These are phyloP conservation scores for Tinea semifulvella DNA, from an alignment of 2,888 invertebrate genomes.

Conservation along the genomic window DNA sequence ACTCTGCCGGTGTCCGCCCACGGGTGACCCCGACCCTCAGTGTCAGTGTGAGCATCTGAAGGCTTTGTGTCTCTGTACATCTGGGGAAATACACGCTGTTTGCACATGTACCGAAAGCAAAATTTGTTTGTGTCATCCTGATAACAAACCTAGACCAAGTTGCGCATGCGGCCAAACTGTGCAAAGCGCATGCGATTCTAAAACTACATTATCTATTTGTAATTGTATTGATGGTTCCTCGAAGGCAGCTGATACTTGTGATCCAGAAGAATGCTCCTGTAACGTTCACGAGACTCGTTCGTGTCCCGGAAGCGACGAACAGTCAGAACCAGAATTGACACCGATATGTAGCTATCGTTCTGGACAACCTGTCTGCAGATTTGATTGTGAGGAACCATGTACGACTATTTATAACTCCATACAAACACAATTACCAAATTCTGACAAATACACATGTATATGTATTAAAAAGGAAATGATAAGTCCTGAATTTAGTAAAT, in stretches of 20 bases:
- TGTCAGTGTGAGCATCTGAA: conserved; percentile 38
- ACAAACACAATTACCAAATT: too few relatives aligned
- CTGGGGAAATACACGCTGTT: conserved; percentile 28
- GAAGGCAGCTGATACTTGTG: too few relatives aligned
- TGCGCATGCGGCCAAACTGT: conserved; percentile 43
- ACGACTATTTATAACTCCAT: conserved; percentile 41
- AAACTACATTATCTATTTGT: conserved; percentile 40
- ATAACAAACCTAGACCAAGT: conserved; percentile 29
- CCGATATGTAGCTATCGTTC: conserved; percentile 44
- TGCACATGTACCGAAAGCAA: conserved; percentile 38
- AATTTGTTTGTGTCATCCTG: conserved; percentile 41
- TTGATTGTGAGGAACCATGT: conserved; percentile 14
- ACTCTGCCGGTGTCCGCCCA: conserved; percentile 37
- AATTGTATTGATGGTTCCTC: conserved; percentile 31
- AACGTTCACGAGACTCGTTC: conserved; percentile 26
- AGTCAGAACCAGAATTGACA: too few relatives aligned
- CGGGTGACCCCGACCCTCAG: conserved; percentile 31
- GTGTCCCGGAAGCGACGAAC: conserved; percentile 39
- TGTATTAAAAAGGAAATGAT: neutral
- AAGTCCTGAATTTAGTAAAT: conserved; percentile 21
- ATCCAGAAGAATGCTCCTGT: conserved; percentile 26
- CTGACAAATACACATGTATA: neutral
- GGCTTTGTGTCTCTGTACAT: conserved; percentile 42
- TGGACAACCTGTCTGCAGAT: conserved; percentile 16
- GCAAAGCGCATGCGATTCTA: conserved; percentile 42